Base-by-base conservation (phyloP, 37 sponge, comb jelly and placozoan genomes). In the Petrosia ficiformis region DNA sequence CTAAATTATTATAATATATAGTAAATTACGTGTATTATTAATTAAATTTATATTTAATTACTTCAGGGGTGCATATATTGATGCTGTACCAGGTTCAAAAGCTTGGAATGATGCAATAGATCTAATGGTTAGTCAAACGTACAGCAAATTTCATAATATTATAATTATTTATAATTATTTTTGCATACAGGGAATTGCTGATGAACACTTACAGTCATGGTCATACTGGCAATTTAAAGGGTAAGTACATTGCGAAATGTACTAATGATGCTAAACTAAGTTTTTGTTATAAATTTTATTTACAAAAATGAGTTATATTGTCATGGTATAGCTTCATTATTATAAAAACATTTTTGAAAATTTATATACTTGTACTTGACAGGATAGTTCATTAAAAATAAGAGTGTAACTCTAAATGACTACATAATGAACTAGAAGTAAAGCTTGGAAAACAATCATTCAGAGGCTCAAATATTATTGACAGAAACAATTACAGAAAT, bases 171-270 rank as follows among this genome's bases (percentile, higher is more conserved):
- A 8, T 48, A 19, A 19, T 14, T 48, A 19, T 48, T 48, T 19
- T 48, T 48, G 8, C 54, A 8, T 48, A 19, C 52, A 89, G 89
- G 48, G 37, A 21, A 48, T 89, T 37, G 89, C 89, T 35, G 89
- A 89, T 33, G 19, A 71, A 2, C 39, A 83, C 33, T 73, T 89
- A 14, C 79, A 72, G 40, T 83, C 89, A 8, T 89, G 89, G 89
- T 60, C 80, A 22, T 89, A 89, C 65, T 89, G 89, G 89, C 84
- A 89, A 44, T 83, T 67, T 52, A 89, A 89, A 71, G 84, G 84
- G 67, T 89, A 28, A 59, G 83, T 26, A 31, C 3, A 31, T 61
- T 25, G 36, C 16, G 4, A 32, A 43, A 33, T 59, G 40, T 5
- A 24, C 63, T 31, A 31, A 10, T 1, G 38, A 8, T 57, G 10